Conservation (phyloP, 2,797 vertebrate genomes). For the Danio albolineatus region DNA sequence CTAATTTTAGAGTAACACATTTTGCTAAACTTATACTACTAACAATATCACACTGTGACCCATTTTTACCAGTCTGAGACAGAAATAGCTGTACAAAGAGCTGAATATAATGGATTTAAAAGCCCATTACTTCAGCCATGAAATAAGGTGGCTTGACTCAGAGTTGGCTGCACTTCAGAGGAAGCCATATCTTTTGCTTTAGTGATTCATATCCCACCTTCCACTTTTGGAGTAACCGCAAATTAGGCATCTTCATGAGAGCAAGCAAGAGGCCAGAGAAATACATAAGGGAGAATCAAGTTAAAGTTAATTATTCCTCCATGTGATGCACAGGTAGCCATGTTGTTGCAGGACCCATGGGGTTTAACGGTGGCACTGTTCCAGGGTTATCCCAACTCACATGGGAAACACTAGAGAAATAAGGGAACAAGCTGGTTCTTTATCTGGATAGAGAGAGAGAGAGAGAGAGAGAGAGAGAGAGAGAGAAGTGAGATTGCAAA, state of each 20-base stretch:
- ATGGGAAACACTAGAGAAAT: slow-evolving; percentile 48
- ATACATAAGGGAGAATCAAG: slow-evolving; percentile 64
- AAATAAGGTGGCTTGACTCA: slow-evolving; percentile 36
- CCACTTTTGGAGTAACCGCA: slow-evolving; percentile 45
- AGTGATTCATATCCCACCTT: slow-evolving; percentile 42
- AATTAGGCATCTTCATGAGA: slow-evolving; percentile 47
- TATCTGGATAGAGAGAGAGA: slow-evolving; percentile 16
- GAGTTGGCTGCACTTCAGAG: slow-evolving; percentile 33
- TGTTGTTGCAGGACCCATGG: slow-evolving; percentile 46
- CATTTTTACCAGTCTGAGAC: slow-evolving; percentile 16
- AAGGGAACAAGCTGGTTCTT: slow-evolving; percentile 37
- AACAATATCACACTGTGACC: slow-evolving; percentile 23
- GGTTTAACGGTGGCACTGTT: slow-evolving; percentile 50
- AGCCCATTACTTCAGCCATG: slow-evolving; percentile 35
- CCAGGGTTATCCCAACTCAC: slow-evolving; percentile 48
- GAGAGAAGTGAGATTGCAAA: not conserved
- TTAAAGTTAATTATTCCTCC: slow-evolving; percentile 60
- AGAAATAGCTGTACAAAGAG: slow-evolving; percentile 4
- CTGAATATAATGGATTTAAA: slow-evolving; percentile 34
- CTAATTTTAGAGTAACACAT: not conserved
- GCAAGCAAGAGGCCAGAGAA: slow-evolving; percentile 37
- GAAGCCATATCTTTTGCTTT: slow-evolving; percentile 34
- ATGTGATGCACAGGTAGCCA: slow-evolving; percentile 58
- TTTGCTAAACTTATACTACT: slow-evolving; percentile 4
- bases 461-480: not conserved